phyloP scores from a whole-genome alignment of 1,140 invertebrate species.

The Pseudachorutes palmiensis region DNA sequence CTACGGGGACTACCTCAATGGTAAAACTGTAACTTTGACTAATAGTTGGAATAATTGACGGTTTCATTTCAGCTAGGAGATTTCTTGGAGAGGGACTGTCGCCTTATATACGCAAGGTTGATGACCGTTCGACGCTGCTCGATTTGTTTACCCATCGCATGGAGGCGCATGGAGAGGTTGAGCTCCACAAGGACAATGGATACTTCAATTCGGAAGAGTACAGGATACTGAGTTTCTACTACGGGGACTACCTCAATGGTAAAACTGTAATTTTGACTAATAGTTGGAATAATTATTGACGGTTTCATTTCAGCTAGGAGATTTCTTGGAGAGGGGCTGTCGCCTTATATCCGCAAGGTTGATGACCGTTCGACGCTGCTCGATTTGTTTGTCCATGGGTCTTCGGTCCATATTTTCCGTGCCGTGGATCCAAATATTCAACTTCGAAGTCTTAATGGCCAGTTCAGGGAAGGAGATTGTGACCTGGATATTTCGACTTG shows the following conservation, averaged over 20 bases:
- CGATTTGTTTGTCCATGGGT: neutral
- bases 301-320: neutral
- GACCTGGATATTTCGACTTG: too few relatives aligned
- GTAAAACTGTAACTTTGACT: neutral
- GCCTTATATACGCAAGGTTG: neutral
- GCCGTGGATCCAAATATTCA: neutral
- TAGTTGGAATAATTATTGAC: neutral
- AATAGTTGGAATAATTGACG: neutral
- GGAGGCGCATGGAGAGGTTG: neutral
- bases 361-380: neutral
- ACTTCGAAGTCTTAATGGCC: neutral
- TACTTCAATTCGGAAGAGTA: neutral
- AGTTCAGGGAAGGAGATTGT: too few relatives aligned
- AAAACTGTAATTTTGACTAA: neutral
- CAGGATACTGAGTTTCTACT: neutral
- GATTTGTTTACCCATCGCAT: neutral
- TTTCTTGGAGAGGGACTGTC: neutral
- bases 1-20: neutral
- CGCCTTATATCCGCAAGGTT: neutral
- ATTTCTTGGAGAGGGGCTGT: neutral
- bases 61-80: neutral
- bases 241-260: neutral
- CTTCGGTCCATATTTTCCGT: neutral
- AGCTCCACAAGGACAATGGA: neutral
- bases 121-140: neutral